These are phyloP conservation scores for Acrocephalus scirpaceus DNA, from an alignment of 2,797 vertebrate species.

Conservation along the genomic window DNA sequence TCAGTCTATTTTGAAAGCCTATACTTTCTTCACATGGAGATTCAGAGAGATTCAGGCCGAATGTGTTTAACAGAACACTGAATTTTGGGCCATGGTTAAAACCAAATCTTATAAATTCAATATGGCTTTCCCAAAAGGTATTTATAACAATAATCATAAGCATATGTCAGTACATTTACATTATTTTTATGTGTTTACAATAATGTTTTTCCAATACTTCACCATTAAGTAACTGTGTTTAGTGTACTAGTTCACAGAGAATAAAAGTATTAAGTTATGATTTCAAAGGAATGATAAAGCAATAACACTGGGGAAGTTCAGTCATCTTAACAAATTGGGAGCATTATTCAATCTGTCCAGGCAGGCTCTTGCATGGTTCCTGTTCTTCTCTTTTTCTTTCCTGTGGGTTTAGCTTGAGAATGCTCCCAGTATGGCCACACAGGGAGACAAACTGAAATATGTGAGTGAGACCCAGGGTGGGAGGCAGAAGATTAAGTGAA, in stretches of 20 bases:
- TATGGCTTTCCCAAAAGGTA: neutral
- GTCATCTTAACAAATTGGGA: slow-evolving; percentile 35
- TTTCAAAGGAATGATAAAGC: slow-evolving; percentile 33
- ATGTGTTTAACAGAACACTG: slow-evolving; percentile 28
- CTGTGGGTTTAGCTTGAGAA: slow-evolving; percentile 34
- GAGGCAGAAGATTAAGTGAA: slow-evolving; percentile 31
- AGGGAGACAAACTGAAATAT: slow-evolving; percentile 42
- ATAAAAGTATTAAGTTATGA: slow-evolving; percentile 14
- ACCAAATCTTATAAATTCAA: neutral
- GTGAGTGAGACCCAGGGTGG: neutral
- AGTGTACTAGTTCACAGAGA: neutral
- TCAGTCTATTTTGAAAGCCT: slow-evolving; percentile 47
- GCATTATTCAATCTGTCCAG: slow-evolving; percentile 47
- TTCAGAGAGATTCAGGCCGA: neutral
- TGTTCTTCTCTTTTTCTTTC: slow-evolving; percentile 50
- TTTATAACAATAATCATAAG: slow-evolving; percentile 19
- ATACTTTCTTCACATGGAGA: neutral
- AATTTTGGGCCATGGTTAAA: neutral
- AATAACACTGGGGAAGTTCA: slow-evolving; percentile 7
- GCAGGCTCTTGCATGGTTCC: neutral
- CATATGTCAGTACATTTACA: neutral
- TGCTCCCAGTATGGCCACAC: slow-evolving; percentile 37
- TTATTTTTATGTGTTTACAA: slow-evolving; percentile 1
- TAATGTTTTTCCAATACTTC: slow-evolving; percentile 24
- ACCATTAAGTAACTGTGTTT: neutral